Conservation (phyloP, 92 coral and sea anemone species). For the Zoanthus sociatus region DNA sequence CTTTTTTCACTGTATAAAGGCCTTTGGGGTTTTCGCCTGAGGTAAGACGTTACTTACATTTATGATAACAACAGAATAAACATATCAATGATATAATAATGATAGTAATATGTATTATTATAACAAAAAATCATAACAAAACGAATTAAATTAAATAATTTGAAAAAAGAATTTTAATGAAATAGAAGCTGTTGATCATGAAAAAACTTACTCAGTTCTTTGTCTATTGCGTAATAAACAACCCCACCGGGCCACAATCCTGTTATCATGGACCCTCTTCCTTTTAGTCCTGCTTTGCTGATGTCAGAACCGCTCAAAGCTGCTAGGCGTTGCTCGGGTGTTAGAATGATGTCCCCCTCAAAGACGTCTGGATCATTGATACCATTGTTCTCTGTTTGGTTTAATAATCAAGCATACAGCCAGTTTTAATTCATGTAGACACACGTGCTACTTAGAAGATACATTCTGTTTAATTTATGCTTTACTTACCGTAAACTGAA, state of each 20-base stretch:
- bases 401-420: not conserved
- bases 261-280: conserved; percentile 38
- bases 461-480: no score
- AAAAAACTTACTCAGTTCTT: conserved; percentile 19
- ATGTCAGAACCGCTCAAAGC: conserved; percentile 37
- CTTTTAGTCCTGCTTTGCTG: conserved; percentile 15
- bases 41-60: not conserved
- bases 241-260: conserved; percentile 41
- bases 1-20: not conserved
- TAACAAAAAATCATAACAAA: no score
- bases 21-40: conserved; percentile 6
- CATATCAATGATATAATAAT: not conserved
- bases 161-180: no score
- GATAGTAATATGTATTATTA: no score
- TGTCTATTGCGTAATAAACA: conserved; percentile 19
- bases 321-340: conserved; percentile 32
- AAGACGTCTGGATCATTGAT: conserved; percentile 28
- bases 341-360: conserved; percentile 42
- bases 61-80: not conserved
- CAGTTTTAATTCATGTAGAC: no score
- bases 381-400: conserved; percentile 11
- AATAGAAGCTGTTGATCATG: no score
- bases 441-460: no score
- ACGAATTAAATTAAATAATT: no score
- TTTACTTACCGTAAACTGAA: no score